A percentile compares a stretch with the other conserved stretches of the same genome.
These are phyloP conservation scores for Acanthaster planci DNA, from an alignment of 35 echinoderm and acorn worm species.

Conservation along the genomic window DNA sequence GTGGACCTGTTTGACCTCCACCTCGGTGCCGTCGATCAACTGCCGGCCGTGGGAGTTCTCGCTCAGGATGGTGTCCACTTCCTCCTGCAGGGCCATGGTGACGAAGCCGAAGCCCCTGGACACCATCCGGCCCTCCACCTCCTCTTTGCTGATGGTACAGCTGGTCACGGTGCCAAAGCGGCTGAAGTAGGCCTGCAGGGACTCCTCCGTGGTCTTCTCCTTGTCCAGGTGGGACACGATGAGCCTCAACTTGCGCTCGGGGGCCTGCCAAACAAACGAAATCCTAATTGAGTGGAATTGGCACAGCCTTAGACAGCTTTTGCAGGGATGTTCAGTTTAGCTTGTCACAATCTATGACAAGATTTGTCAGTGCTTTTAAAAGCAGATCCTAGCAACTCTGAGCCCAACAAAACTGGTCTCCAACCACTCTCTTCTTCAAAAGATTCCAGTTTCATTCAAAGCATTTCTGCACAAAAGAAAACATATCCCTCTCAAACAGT, in stretches of 20 bases:
- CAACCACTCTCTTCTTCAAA: too few species aligned
- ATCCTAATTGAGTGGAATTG: too few species aligned
- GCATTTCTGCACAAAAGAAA: too few species aligned
- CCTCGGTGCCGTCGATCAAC: background rate
- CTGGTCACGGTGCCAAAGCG: background rate
- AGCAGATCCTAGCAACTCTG: too few species aligned
- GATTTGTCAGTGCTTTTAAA: too few species aligned
- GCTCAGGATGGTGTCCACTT: background rate
- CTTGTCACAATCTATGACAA: too few species aligned
- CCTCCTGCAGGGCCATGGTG: background rate
- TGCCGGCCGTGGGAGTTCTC: background rate
- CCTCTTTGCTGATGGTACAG: background rate
- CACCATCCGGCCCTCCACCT: background rate
- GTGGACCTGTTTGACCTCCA: background rate
- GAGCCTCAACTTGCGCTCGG: background rate
- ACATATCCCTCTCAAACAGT: too few species aligned
- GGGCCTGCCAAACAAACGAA: background rate
- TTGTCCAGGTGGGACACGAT: background rate
- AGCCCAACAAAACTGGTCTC: too few species aligned
- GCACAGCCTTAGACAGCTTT: too few species aligned
- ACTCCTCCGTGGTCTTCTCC: background rate
- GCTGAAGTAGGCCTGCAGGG: background rate
- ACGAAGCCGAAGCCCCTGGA: background rate
- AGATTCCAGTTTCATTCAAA: too few species aligned
- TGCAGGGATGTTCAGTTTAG: too few species aligned